phyloP scores from a whole-genome alignment of 2,113 vertebrate genomes.

The Piaya cayana region DNA sequence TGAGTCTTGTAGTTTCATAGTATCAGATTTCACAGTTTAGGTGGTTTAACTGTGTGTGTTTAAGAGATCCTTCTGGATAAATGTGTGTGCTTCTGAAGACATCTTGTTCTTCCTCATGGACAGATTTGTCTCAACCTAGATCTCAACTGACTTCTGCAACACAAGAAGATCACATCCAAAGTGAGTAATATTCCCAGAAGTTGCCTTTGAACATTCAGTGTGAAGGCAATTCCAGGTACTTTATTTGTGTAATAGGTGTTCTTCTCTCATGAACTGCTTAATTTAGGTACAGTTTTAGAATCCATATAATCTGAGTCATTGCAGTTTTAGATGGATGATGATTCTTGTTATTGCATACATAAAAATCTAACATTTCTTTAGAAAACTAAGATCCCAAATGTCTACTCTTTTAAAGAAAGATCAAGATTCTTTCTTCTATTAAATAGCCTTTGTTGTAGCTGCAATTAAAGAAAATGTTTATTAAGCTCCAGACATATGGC shows the following conservation, averaged over 20 bases:
- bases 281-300: not conserved
- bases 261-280: not conserved
- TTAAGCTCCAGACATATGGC: conserved; percentile 64
- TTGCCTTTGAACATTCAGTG: not conserved
- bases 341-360: not conserved
- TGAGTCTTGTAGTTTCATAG: not conserved
- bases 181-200: not conserved
- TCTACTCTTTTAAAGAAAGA: not conserved
- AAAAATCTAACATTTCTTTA: not conserved
- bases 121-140: not conserved
- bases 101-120: not conserved
- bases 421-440: conserved; percentile 1
- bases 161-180: not conserved
- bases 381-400: not conserved
- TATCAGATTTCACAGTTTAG: not conserved
- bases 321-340: not conserved
- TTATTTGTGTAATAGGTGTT: not conserved
- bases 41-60: not conserved
- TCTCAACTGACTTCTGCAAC: not conserved
- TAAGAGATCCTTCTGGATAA: not conserved
- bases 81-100: not conserved
- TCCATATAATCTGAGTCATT: not conserved
- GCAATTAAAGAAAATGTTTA: conserved; percentile 54
- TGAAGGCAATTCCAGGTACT: not conserved
- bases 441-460: conserved; percentile 1